A percentile compares a stretch with the other conserved stretches of the same genome.
These are phyloP conservation scores for Ceratosolen solmsi DNA, from an alignment of 1,140 invertebrate genomes.

Conservation along the genomic window DNA sequence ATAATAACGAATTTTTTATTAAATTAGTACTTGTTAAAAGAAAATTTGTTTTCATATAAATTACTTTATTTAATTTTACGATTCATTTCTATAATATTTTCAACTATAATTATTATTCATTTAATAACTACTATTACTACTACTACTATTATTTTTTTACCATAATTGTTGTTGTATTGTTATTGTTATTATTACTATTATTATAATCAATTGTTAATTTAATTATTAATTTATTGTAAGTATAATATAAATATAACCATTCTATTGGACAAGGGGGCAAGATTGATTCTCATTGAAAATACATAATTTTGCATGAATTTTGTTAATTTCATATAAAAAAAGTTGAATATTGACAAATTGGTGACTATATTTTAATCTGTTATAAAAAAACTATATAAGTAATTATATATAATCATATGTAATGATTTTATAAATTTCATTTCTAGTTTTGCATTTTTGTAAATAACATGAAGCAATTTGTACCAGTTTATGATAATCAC, in stretches of 20 bases:
- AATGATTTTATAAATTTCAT: too few relatives aligned
- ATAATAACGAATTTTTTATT: too few relatives aligned
- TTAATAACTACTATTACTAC: background rate
- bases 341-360: too few relatives aligned
- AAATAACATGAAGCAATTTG: too few relatives aligned
- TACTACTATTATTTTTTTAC: constrained; percentile 12
- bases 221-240: constrained; percentile 28
- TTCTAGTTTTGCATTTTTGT: too few relatives aligned
- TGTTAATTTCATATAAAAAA: too few relatives aligned
- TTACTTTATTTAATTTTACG: too few relatives aligned
- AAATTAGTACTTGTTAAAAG: too few relatives aligned
- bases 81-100: background rate
- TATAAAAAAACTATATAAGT: background rate
- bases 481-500: too few relatives aligned
- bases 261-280: background rate
- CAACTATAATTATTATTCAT: background rate
- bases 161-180: constrained; percentile 48
- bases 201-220: constrained; percentile 49
- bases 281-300: background rate
- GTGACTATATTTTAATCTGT: background rate
- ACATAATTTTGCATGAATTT: background rate
- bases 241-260: constrained; percentile 7
- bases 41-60: too few relatives aligned
- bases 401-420: background rate
- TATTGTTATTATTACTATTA: constrained; percentile 37